A percentile compares a stretch with the other conserved stretches of the same genome.
phyloP scores from a whole-genome alignment of 2,113 vertebrate genomes.

The Corythornis cristatus region DNA sequence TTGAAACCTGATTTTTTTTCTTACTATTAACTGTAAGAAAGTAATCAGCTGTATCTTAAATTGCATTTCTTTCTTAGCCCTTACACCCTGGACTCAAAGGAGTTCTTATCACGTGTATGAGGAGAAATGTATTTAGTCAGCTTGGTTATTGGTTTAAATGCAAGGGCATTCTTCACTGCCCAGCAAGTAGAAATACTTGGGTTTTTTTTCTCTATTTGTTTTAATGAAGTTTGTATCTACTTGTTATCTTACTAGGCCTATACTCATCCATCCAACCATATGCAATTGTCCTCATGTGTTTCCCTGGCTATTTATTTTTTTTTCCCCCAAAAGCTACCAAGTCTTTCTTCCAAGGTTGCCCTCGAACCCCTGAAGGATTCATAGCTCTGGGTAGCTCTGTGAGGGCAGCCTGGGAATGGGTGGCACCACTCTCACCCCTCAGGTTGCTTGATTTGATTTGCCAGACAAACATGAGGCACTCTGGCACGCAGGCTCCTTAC shows the following conservation, averaged over 20 bases:
- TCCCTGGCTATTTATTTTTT: background rate
- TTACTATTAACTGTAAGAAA: background rate
- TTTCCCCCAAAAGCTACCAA: background rate
- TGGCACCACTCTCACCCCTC: background rate
- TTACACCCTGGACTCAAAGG: background rate
- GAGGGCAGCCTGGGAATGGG: background rate
- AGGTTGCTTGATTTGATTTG: background rate
- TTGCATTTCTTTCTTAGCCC: background rate
- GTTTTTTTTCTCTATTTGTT: background rate
- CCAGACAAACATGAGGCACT: background rate
- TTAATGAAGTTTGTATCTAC: background rate
- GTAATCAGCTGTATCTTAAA: background rate
- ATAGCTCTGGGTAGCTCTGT: no score
- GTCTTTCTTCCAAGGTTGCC: background rate
- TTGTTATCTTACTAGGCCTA: background rate
- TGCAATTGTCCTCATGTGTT: background rate
- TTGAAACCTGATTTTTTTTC: background rate
- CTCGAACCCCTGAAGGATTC: background rate
- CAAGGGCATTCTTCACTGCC: background rate
- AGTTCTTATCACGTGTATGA: background rate
- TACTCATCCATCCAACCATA: background rate
- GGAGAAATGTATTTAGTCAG: background rate
- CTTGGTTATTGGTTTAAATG: background rate
- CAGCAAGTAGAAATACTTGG: background rate
- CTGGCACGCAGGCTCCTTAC: fast-evolving